Base-by-base conservation (phyloP, 2,888 invertebrate genomes). In the Hirtodrosophila duncani region DNA sequence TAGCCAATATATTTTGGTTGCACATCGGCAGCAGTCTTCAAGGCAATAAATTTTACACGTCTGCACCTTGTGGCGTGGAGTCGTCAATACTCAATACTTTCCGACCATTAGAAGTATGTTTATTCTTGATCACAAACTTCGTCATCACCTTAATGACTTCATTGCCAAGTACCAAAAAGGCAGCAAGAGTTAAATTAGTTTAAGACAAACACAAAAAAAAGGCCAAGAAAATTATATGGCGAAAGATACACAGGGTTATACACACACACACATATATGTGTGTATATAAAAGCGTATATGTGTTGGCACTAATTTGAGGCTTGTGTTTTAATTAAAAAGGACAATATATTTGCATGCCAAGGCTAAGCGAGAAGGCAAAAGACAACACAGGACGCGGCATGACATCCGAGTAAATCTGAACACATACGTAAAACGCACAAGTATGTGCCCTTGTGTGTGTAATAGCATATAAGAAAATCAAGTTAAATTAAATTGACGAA, bases 321-420 rank as follows among this genome's bases (percentile, higher is more conserved):
- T 67, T 70, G 75, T 75, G 61, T 69, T 71, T 79, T 75, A 69
- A 79, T 77, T 79, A 75, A 77, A 79, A 75, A 55, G 42, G 52
- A 75, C 63, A 79, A 75, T 68, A 66, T 60, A 67, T 78, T 78
- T 78, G 72, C 72, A 77, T 72, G 64, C 67, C 63, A 51, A 51
- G 41, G 39, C n/a, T n/a, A 38, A 21, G 30, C 21, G 17, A 11
- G 24, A 53, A 41, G 36, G 30, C 16, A 33, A 20, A 21, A 41
- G 39, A 39, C 30, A 57, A 34, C 44, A 29, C 51, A 52, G 52
- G 30, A 44, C 20, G 8, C 36, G 39, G 24, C 51, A 24, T 3
- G 5, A 24, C 17, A 26, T 16, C 8, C 24, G 23, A 14, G 44
- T 23, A 38, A 14, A 26, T 16, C 33, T 33, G 38, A 37, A 30